phyloP scores from a whole-genome alignment of 2,113 vertebrate species.

The Chaetura pelagica region DNA sequence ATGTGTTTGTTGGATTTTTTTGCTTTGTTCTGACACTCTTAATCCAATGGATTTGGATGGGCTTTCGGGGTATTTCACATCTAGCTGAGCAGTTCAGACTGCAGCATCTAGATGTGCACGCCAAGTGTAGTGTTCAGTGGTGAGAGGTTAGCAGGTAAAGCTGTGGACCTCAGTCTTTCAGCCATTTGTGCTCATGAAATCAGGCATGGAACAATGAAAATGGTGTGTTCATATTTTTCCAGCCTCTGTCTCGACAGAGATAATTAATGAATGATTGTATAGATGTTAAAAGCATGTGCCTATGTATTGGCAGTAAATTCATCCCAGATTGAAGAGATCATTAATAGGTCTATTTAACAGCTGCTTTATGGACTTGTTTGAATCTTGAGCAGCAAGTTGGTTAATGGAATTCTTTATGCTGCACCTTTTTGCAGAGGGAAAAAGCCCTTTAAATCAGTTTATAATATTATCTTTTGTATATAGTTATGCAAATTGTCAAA shows the following conservation, averaged over 20 bases:
- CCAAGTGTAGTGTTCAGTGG: accelerated
- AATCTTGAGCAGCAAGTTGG: not conserved
- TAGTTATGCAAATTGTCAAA: not conserved
- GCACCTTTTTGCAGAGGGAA: not conserved
- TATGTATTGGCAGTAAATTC: not conserved
- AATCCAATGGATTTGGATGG: not conserved
- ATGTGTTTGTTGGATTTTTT: not conserved
- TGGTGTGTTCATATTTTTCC: not conserved
- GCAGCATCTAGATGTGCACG: not conserved
- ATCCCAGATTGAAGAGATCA: not conserved
- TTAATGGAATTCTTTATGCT: not conserved
- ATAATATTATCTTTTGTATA: not conserved
- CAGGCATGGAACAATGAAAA: not conserved
- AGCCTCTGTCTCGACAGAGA: not conserved
- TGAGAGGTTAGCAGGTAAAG: not conserved
- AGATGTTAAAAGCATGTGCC: not conserved
- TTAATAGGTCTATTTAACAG: constrained; percentile 21
- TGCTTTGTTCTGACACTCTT: not conserved
- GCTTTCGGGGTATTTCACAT: not conserved
- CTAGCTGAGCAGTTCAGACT: not conserved
- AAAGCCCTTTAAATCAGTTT: not conserved
- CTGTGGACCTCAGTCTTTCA: not conserved
- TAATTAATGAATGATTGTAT: constrained; percentile 9
- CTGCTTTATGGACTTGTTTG: constrained; percentile 6
- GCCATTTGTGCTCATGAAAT: not conserved